These are phyloP conservation scores for Watsonalla binaria DNA, from an alignment of 2,888 invertebrate genomes.

Conservation along the genomic window DNA sequence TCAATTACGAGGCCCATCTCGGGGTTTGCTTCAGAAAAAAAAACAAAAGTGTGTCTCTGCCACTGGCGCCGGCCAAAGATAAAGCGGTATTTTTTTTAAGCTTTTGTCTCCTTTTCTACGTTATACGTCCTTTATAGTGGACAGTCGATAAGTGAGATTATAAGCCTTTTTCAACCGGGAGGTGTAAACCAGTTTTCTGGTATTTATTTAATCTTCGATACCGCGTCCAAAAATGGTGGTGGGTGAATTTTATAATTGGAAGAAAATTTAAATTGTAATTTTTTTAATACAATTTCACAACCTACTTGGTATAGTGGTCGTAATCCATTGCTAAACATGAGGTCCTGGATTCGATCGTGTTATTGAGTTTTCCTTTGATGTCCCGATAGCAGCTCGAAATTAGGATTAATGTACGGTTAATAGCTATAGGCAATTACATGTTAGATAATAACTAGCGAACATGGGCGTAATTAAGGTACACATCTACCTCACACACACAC, in stretches of 20 bases:
- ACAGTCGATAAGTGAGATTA: slow-evolving; percentile 33
- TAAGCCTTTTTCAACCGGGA: slow-evolving; percentile 13
- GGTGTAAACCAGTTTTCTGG: neutral
- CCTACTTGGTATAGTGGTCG: too few species aligned
- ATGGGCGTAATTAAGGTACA: too few species aligned
- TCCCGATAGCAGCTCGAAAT: too few species aligned
- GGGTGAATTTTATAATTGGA: slow-evolving; percentile 7
- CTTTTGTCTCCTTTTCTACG: slow-evolving; percentile 23
- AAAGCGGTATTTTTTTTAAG: slow-evolving; percentile 19
- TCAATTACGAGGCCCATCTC: slow-evolving; percentile 27
- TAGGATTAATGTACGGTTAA: too few species aligned
- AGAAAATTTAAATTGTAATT: slow-evolving; percentile 19
- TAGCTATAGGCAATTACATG: too few species aligned
- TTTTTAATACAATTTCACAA: neutral
- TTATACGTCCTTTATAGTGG: slow-evolving; percentile 30
- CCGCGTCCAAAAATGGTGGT: neutral
- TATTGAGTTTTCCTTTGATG: too few species aligned
- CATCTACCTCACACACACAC: too few species aligned
- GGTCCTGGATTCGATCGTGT: too few species aligned
- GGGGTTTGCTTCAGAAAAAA: slow-evolving; percentile 15
- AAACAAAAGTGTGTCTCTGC: slow-evolving; percentile 19
- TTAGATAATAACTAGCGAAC: too few species aligned
- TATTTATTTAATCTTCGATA: neutral
- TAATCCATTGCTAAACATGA: too few species aligned
- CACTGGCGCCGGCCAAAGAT: slow-evolving; percentile 38